Conservation (phyloP, 2,113 vertebrate genomes). For the Cyprinodon variegatus region DNA sequence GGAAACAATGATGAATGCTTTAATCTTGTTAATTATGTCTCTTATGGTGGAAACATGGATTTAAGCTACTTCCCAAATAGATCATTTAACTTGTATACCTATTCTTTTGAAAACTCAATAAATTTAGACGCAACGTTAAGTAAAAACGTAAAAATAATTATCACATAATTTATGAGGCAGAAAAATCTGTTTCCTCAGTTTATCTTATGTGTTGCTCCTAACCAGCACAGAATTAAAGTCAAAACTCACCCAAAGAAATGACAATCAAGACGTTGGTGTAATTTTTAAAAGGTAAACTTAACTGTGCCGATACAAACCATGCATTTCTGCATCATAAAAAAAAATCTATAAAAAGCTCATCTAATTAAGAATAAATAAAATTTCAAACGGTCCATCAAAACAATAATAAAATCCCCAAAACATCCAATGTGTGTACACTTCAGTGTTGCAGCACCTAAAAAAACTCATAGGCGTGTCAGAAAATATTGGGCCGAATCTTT, state of each 20-base stretch:
- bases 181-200: slow-evolving; percentile 6
- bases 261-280: slow-evolving; percentile 15
- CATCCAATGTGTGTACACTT: slow-evolving; percentile 27
- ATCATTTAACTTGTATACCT: no score
- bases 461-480: slow-evolving; percentile 20
- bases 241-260: slow-evolving; percentile 18
- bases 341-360: slow-evolving; percentile 43
- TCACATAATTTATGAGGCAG: background rate
- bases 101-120: background rate
- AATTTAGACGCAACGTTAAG: background rate
- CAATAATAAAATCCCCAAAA: slow-evolving; percentile 6
- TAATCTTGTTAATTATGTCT: background rate
- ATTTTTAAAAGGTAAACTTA: slow-evolving; percentile 24
- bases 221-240: slow-evolving; percentile 25
- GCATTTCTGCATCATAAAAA: slow-evolving; percentile 4
- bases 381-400: slow-evolving; percentile 28
- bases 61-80: background rate
- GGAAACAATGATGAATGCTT: no score
- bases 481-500: slow-evolving; percentile 33
- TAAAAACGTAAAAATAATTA: background rate
- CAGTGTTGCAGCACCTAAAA: slow-evolving; percentile 6
- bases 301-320: slow-evolving; percentile 27
- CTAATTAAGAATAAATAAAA: slow-evolving; percentile 40
- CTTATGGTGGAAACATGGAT: background rate
- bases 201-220: slow-evolving; percentile 12